Percentiles rank a stretch among this genome's conserved stretches.
phyloP scores from a whole-genome alignment of 2,113 vertebrate genomes.

The Ctenodactylus gundi region DNA sequence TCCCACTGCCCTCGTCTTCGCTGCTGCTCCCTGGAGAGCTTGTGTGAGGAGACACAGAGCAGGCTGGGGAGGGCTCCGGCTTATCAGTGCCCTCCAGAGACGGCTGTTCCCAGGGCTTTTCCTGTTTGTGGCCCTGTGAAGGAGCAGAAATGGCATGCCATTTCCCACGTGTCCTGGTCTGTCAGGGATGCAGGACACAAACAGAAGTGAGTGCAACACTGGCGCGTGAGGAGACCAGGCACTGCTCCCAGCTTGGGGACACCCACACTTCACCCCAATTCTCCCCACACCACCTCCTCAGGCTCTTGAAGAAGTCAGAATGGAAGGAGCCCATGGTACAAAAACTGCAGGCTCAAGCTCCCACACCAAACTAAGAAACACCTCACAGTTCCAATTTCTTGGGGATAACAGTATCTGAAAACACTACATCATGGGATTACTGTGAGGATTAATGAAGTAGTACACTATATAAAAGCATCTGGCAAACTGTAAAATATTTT shows the following conservation, averaged over 20 bases:
- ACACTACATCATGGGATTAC: accelerated
- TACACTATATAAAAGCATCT: not conserved
- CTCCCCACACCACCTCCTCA: not conserved
- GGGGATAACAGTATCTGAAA: not conserved
- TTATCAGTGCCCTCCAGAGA: not conserved
- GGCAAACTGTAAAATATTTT: not conserved
- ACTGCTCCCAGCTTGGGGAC: not conserved
- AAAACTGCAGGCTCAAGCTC: not conserved
- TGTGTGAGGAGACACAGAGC: accelerated
- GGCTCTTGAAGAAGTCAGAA: not conserved
- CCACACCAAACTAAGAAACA: not conserved
- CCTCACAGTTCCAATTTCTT: not conserved
- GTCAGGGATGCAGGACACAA: accelerated
- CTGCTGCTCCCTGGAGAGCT: not conserved
- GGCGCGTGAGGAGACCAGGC: not conserved
- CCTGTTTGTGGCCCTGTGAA: conserved; percentile 47
- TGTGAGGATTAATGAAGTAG: not conserved
- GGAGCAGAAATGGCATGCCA: not conserved
- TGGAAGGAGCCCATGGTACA: not conserved
- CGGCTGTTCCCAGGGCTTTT: not conserved
- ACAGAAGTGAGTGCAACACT: not conserved
- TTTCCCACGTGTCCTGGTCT: not conserved
- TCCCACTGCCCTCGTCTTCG: not conserved
- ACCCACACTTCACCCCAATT: too few species aligned
- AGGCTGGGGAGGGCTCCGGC: not conserved